Evolutionary conservation across 2,888 invertebrate genomes (phyloP), one percentile per base, ranked within the genome.

Genomic region (Habroteleia sp.): DNA sequence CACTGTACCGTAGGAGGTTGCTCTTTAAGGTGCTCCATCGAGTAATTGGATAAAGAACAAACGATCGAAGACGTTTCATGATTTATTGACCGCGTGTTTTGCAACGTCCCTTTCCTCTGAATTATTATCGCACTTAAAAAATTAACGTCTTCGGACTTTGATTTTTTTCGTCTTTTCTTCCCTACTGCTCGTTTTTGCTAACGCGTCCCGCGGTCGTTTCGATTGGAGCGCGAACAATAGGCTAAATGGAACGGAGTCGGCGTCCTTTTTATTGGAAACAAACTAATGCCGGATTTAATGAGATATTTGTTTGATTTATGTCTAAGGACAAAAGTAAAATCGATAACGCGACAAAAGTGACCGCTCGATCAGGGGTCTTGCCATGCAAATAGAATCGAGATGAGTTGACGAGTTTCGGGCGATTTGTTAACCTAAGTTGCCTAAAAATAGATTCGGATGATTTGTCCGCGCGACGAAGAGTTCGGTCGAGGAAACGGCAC

Each of bases 11-110:
- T 62, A 62, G 60, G 71, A 62, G 60, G 71, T 62, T 71, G 71
- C 71, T 71, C 71, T 71, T 69, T 71, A 71, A 71, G 62, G 54
- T 54, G 71, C 71, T 71, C 58, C 71, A 37, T 46, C 52, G 71
- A 62, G 71, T 71, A 71, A 71, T 71, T 71, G 71, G 71, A 71
- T 71, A 71, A 71, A 71, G 71, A 71, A 71, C 71, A 71, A 71
- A 71, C 71, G 71, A 62, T 71, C 71, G 62, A 71, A 71, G 71
- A 71, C 71, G 54, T 44, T 54, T 20, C 71, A 62, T 71, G 71
- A 71, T 71, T 62, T 71, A 71, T 71, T 52, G 62, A 37, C 33
- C 54, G 54, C 39, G 39, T 54, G 54, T 71, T 72, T 72, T 62
- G 62, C 54, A 63, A 63, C 54, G 54, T 63, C 44, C 46, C 62